Conservation (phyloP, 2,113 vertebrate species). For the Orycteropus afer region DNA sequence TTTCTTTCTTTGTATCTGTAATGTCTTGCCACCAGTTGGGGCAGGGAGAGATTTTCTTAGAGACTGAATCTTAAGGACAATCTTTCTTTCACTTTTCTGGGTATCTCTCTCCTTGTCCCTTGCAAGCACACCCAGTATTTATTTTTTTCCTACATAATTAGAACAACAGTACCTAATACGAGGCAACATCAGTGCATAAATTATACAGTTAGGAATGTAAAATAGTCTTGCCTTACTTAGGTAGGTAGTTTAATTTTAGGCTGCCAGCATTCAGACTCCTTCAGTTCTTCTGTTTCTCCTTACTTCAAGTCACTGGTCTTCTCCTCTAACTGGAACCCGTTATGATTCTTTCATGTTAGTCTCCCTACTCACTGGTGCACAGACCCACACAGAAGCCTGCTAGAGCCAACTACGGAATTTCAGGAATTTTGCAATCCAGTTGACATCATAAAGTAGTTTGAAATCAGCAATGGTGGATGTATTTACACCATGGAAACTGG, state of each 20-base stretch:
- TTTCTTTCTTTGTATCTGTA: slow-evolving; percentile 28
- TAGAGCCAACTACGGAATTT: background rate
- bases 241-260: background rate
- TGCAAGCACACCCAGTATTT: background rate
- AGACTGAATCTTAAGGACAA: background rate
- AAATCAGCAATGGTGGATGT: background rate
- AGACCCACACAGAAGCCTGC: background rate
- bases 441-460: background rate
- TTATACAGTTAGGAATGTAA: background rate
- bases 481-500: background rate
- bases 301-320: background rate
- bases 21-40: background rate
- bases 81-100: background rate
- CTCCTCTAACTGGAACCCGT: background rate
- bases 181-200: background rate
- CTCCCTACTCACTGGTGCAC: background rate
- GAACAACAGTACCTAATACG: background rate
- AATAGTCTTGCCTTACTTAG: background rate
- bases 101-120: background rate
- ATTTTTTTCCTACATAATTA: background rate
- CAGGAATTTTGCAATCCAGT: background rate
- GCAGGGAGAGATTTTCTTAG: background rate
- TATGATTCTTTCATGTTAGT: background rate
- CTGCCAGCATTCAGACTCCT: background rate
- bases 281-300: background rate